Percentiles rank a stretch among this genome's conserved stretches.
phyloP scores from a whole-genome alignment of 2,888 invertebrate genomes.

The Orthonychiurus folsomi region DNA sequence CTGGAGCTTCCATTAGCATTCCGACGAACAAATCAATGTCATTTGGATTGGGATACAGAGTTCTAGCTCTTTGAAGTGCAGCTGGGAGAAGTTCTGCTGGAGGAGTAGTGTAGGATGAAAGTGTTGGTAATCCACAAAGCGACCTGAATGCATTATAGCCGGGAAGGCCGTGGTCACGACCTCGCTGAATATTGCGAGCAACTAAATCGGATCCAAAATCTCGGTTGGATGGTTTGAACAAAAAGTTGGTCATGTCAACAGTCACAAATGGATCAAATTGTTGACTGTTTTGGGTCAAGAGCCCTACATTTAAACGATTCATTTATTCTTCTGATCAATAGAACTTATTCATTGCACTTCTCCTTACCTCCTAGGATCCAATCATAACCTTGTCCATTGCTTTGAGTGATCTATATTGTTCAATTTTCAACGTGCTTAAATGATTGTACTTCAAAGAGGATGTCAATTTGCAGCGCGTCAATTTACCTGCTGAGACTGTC shows the following conservation, averaged over 20 bases:
- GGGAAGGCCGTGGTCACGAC: slow-evolving; percentile 42
- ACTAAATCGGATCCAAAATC: slow-evolving; percentile 38
- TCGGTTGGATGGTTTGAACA: slow-evolving; percentile 26
- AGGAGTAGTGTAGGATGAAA: slow-evolving; percentile 8
- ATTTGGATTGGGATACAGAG: slow-evolving; percentile 21
- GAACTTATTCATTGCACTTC: too few relatives aligned
- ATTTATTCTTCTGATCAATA: too few relatives aligned
- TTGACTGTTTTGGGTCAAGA: slow-evolving; percentile 41
- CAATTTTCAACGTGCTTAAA: neutral
- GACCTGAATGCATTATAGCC: slow-evolving; percentile 43
- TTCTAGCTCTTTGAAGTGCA: slow-evolving; percentile 16
- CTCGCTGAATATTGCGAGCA: slow-evolving; percentile 39
- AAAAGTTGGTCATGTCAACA: slow-evolving; percentile 40
- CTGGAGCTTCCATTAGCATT: slow-evolving; percentile 26
- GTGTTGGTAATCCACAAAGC: slow-evolving; percentile 17
- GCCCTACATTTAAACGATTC: too few relatives aligned
- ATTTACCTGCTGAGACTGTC: slow-evolving; percentile 24
- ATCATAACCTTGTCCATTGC: slow-evolving; percentile 35
- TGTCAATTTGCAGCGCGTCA: too few relatives aligned
- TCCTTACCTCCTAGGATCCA: slow-evolving; percentile 38
- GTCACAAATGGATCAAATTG: slow-evolving; percentile 42
- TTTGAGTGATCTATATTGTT: slow-evolving; percentile 31
- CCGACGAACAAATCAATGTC: slow-evolving; percentile 36
- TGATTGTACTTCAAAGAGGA: neutral
- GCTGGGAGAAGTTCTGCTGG: slow-evolving; percentile 16